Evolutionary conservation across 2,797 vertebrate genomes (phyloP), one percentile per base, ranked within the genome.

Genomic region (Pogonophryne albipinna): DNA sequence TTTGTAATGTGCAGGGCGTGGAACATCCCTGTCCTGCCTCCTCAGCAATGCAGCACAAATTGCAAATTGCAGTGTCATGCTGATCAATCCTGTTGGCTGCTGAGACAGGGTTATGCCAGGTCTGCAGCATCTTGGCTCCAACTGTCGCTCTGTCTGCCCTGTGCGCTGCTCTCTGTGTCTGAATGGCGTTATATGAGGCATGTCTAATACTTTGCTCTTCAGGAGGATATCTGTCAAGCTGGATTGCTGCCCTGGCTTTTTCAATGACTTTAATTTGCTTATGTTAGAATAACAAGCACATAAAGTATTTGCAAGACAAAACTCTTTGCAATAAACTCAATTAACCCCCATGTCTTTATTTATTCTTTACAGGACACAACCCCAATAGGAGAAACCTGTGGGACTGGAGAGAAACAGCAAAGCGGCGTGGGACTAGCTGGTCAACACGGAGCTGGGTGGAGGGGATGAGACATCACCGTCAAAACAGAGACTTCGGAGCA

Each of bases 61-160:
- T n/a, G 89, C 76, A 91, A 87, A 92, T 88, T 90, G 85, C 87
- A 74, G 84, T 87, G 88, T 95, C 92, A 87, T 90, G 80, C 81
- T 89, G 87, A 92, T 93, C 89, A 90, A 73, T 91, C 86, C 80
- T 76, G 71, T 17, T 60, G 82, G 86, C 85, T 88, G 89, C 90
- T 86, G 86, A 89, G 86, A 78, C 84, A 59, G 87, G 84, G 70
- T 85, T 85, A 66, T 72, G 87, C 83, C 66, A 6, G 76, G 86
- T 92, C 86, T 79, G 85, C 81, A 66, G 68, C 76, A 65, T 76
- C 82, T 53, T 44, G 38, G 59, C 82, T 74, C 19, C 16, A 13
- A 74, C 62, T 20, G 71, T 73, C 59, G 0, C 10, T 44, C 72
- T 49, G 73, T 74, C 69, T 59, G 74, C 27, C 11, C 59, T 11